Conservation (phyloP, 2,888 invertebrate genomes). For the Ennomos quercinarius region DNA sequence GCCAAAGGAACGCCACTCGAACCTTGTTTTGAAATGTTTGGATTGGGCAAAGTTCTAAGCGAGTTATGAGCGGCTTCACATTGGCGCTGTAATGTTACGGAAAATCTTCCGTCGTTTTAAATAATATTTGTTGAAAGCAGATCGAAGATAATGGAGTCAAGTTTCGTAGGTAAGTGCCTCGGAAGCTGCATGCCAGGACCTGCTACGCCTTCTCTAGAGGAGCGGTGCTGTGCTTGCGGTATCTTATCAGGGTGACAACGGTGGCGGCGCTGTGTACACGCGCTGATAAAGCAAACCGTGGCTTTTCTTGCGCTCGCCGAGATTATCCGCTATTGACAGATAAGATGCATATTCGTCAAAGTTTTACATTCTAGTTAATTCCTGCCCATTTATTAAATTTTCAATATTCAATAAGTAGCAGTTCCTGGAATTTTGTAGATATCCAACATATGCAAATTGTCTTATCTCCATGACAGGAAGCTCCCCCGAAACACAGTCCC, state of each 20-base stretch:
- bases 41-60: conserved; percentile 57
- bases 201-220: conserved; percentile 29
- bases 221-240: conserved; percentile 36
- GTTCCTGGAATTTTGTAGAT: too few species aligned
- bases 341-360: conserved; percentile 21
- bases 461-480: too few species aligned
- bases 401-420: neutral
- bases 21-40: conserved; percentile 62
- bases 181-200: neutral
- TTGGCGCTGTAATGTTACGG: conserved; percentile 73
- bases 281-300: conserved; percentile 52
- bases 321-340: conserved; percentile 46
- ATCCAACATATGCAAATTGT: too few species aligned
- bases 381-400: neutral
- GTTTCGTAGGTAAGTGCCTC: conserved; percentile 70
- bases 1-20: conserved; percentile 13
- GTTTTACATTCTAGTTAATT: neutral
- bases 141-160: conserved; percentile 65
- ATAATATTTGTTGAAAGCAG: conserved; percentile 46
- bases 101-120: conserved; percentile 64
- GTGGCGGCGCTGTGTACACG: conserved; percentile 51
- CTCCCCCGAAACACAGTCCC: too few species aligned
- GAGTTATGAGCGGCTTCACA: conserved; percentile 64
- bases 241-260: conserved; percentile 61
- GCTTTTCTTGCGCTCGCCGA: conserved; percentile 46